phyloP scores from a whole-genome alignment of 1,140 invertebrate genomes.

The Lutraria rhynchaena region DNA sequence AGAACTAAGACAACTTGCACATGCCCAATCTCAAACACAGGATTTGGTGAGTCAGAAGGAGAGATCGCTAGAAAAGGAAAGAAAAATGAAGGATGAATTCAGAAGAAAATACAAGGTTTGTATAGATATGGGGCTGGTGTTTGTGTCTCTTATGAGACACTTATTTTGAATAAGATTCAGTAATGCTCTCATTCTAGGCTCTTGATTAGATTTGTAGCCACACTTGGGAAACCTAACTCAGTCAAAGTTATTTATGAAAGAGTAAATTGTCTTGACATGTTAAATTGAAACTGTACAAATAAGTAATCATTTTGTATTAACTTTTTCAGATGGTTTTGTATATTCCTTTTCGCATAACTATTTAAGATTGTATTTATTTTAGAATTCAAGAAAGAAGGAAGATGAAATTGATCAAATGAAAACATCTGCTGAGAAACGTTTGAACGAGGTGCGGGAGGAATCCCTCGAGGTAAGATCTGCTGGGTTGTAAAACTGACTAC shows the following conservation, averaged over 20 bases:
- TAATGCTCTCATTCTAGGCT: too few relatives aligned
- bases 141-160: too few relatives aligned
- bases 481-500: too few relatives aligned
- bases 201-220: too few relatives aligned
- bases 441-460: conserved; percentile 75
- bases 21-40: conserved; percentile 72
- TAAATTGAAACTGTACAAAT: too few relatives aligned
- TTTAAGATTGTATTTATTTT: too few relatives aligned
- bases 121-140: too few relatives aligned
- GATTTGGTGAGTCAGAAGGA: conserved; percentile 73
- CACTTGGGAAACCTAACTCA: too few relatives aligned
- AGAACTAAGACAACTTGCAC: conserved; percentile 74
- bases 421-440: conserved; percentile 66
- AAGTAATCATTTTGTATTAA: too few relatives aligned
- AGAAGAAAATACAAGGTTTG: conserved; percentile 75
- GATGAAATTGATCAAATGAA: conserved; percentile 69
- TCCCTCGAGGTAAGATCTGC: conserved; percentile 75
- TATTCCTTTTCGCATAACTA: conserved; percentile 11
- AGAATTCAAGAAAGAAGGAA: conserved; percentile 64
- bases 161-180: too few relatives aligned
- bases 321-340: neutral
- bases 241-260: too few relatives aligned
- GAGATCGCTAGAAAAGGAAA: conserved; percentile 73
- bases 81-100: conserved; percentile 72
- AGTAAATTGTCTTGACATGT: too few relatives aligned